Conservation (phyloP, 2,797 vertebrate species). For the Sebastes variabilis region DNA sequence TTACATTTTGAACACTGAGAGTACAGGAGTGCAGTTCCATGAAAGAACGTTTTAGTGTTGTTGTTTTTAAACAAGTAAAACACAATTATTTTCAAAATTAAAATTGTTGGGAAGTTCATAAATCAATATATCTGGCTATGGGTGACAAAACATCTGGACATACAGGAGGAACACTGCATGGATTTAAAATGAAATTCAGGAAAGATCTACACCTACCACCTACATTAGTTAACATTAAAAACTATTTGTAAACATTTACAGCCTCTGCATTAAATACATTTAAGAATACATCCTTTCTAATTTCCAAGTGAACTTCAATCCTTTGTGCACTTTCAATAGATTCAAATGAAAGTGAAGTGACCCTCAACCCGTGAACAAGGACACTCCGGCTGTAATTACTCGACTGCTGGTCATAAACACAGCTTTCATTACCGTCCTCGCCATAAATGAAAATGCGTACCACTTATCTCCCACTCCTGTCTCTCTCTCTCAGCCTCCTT, state of each 20-base stretch:
- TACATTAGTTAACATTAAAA: background rate
- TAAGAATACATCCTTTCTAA: background rate
- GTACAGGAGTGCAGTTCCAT: background rate
- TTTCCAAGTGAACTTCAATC: background rate
- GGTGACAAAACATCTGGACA: background rate
- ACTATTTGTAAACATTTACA: background rate
- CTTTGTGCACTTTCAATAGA: slow-evolving; percentile 3
- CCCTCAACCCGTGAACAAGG: slow-evolving; percentile 43
- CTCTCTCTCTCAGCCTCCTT: slow-evolving; percentile 17
- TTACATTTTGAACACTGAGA: background rate
- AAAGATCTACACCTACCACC: too few relatives aligned
- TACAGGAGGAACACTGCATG: background rate
- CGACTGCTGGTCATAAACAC: slow-evolving; percentile 35
- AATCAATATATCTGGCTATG: background rate
- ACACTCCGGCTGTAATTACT: slow-evolving; percentile 33
- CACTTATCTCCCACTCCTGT: slow-evolving; percentile 31
- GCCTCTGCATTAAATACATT: background rate
- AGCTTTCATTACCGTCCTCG: slow-evolving; percentile 36
- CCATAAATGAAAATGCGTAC: slow-evolving; percentile 38
- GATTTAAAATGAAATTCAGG: too few relatives aligned
- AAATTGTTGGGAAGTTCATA: background rate
- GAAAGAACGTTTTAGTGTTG: background rate
- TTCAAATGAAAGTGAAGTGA: slow-evolving; percentile 40
- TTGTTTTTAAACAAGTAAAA: background rate
- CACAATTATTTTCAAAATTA: background rate